Conservation (phyloP, 1,140 invertebrate species). For the Wasmannia auropunctata region DNA sequence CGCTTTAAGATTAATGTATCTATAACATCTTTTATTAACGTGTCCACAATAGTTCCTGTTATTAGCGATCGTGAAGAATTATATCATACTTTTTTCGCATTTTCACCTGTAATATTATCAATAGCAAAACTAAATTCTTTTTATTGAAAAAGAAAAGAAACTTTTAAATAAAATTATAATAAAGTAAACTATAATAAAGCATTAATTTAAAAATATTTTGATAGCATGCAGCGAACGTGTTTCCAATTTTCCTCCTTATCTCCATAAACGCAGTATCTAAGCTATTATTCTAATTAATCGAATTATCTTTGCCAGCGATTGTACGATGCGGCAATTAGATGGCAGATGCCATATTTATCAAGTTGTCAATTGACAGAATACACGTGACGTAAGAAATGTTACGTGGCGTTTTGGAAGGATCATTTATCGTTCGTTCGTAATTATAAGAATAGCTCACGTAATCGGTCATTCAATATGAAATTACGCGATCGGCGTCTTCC, state of each 20-base stretch:
- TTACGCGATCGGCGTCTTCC: constrained; percentile 6
- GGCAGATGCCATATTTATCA: neutral
- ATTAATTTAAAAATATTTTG: neutral
- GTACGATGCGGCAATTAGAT: neutral
- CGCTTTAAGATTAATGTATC: neutral
- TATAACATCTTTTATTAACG: neutral
- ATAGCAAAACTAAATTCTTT: neutral
- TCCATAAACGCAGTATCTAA: neutral
- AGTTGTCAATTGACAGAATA: constrained; percentile 19
- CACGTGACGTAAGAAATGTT: constrained; percentile 17
- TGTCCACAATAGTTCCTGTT: neutral
- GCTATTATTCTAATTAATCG: neutral
- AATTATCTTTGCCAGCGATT: neutral
- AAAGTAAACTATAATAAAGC: neutral
- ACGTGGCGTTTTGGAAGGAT: neutral
- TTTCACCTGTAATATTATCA: neutral
- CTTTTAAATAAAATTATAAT: neutral
- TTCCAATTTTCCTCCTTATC: neutral
- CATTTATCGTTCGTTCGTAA: constrained; percentile 30
- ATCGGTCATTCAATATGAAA: constrained; percentile 34
- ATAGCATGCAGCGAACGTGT: neutral
- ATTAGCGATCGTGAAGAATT: neutral
- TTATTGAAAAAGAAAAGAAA: neutral
- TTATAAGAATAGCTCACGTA: constrained; percentile 30
- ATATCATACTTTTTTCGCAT: neutral